Base-by-base conservation (phyloP, 1,140 invertebrate genomes). In the Belonocnema kinseyi region DNA sequence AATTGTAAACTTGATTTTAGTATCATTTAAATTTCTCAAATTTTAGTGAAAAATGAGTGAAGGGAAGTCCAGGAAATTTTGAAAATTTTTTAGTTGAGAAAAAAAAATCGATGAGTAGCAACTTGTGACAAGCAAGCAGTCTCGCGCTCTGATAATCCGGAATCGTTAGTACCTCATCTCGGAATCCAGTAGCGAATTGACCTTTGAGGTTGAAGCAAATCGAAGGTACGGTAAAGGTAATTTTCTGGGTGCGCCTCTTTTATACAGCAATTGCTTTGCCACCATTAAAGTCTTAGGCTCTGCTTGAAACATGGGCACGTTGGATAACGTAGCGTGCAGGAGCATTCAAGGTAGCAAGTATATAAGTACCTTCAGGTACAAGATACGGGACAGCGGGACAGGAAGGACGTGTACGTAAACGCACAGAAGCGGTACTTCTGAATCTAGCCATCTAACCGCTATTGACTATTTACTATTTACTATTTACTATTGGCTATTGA, bases 181-280 rank as follows among this genome's bases (percentile, higher is more conserved):
- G 58, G 19, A 14, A 61, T 61, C 4, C 53, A n/a, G 53, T 61
- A 33, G 21, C 12, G 21, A 26, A 21, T 66, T 66, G 61, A 66
- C 61, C 61, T 66, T 40, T 40, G 61, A 66, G 33, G 33, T 66
- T 33, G 61, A 16, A 40, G 26, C 40, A 40, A 66, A 66, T 66
- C 61, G 61, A 66, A 66, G 61, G 26, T 66, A 66, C 61, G 61
- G 61, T 66, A 66, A 66, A 66, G 61, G 61, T 66, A 66, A 66
- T 66, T 66, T 66, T 66, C 61, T 40, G 61, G 61, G 61, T 66
- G 61, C 61, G 61, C 61, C 61, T 66, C 26, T 66, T 12, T 8
- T 16, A 66, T 66, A 33, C 26, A 66, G 61, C 26, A 66, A 66
- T 66, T 66, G 61, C 61, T 54, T 54, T 66, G 33, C 33, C 61